phyloP scores from a whole-genome alignment of 2,797 vertebrate genomes.

The Cuniculus paca region DNA sequence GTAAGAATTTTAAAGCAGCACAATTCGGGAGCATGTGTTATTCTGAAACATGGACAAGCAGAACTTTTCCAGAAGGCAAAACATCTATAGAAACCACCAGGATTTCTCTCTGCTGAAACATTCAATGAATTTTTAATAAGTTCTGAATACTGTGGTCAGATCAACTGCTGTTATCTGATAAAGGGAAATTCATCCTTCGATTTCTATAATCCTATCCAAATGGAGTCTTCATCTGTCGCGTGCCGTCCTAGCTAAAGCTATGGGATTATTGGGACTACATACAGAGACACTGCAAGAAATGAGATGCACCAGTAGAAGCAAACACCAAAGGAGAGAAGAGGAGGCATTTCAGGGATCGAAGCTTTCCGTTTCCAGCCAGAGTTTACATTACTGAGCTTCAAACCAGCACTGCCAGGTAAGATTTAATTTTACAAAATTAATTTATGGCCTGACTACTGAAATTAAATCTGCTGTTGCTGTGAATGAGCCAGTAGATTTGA shows the following conservation, averaged over 20 bases:
- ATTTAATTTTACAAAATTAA: slow-evolving; percentile 83
- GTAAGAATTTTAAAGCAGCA: slow-evolving; percentile 54
- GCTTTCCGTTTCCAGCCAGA: slow-evolving; percentile 85
- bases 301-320: slow-evolving; percentile 81
- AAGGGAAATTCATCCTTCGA: slow-evolving; percentile 80
- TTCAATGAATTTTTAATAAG: slow-evolving; percentile 83
- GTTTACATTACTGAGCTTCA: slow-evolving; percentile 86
- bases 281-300: slow-evolving; percentile 84
- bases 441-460: slow-evolving; percentile 76
- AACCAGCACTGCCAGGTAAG: slow-evolving; percentile 88
- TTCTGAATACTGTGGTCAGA: slow-evolving; percentile 83
- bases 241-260: slow-evolving; percentile 71
- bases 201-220: slow-evolving; percentile 78
- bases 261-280: slow-evolving; percentile 82
- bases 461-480: slow-evolving; percentile 60
- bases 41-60: slow-evolving; percentile 74
- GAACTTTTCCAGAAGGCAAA: slow-evolving; percentile 85
- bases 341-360: slow-evolving; percentile 85
- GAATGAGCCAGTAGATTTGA: slow-evolving; percentile 68
- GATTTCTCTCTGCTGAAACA: slow-evolving; percentile 81
- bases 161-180: slow-evolving; percentile 72
- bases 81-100: slow-evolving; percentile 75
- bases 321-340: slow-evolving; percentile 80
- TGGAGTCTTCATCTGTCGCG: slow-evolving; percentile 75
- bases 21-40: not conserved